Conservation (phyloP, 2,797 vertebrate genomes). For the Typhlichthys subterraneus region DNA sequence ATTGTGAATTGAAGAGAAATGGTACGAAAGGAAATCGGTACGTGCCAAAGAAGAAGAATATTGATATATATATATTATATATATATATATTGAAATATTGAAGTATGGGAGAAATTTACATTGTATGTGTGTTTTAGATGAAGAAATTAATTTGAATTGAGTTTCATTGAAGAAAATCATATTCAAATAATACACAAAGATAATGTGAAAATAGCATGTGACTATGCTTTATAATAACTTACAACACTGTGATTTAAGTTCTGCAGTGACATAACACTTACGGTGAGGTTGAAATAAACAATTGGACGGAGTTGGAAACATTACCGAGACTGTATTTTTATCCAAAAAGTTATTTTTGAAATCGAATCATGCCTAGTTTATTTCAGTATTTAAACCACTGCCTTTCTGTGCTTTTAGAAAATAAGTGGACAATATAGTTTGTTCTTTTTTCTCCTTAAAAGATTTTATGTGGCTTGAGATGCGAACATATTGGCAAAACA, state of each 20-base stretch:
- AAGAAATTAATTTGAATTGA: too few relatives aligned
- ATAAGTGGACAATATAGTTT: slow-evolving; percentile 43
- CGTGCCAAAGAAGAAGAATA: too few relatives aligned
- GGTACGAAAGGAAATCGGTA: background rate
- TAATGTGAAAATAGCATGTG: background rate
- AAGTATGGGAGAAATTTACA: too few relatives aligned
- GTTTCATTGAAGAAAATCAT: too few relatives aligned
- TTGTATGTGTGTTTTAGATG: too few relatives aligned
- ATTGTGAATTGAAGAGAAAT: background rate
- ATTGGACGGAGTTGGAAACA: background rate
- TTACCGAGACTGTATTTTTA: background rate
- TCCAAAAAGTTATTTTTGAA: background rate
- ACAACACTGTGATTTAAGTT: slow-evolving; percentile 14
- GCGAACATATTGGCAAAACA: slow-evolving; percentile 22
- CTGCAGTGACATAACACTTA: too few relatives aligned
- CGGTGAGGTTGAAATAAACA: slow-evolving; percentile 14
- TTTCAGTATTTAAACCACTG: slow-evolving; percentile 35
- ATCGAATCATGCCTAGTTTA: slow-evolving; percentile 27
- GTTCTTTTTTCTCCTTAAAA: slow-evolving; percentile 20
- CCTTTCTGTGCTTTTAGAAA: slow-evolving; percentile 23
- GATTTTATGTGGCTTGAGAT: slow-evolving; percentile 29
- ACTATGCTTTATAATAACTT: slow-evolving; percentile 4
- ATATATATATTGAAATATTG: too few relatives aligned
- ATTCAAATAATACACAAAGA: background rate
- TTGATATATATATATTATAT: too few relatives aligned